These are phyloP conservation scores for Pseudochromis fuscus DNA, from an alignment of 2,797 vertebrate species.

Conservation along the genomic window DNA sequence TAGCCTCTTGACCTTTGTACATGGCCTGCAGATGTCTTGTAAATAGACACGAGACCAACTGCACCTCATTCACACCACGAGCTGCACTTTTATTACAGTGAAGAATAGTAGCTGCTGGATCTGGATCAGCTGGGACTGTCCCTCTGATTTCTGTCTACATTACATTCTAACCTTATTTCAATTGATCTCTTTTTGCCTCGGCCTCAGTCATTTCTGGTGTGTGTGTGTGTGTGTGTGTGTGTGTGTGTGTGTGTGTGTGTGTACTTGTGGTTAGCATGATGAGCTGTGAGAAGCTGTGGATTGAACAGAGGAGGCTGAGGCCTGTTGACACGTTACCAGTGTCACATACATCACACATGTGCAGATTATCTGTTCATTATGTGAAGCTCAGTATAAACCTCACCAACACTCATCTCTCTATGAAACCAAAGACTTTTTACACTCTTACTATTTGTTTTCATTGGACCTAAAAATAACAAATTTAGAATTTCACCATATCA, in stretches of 20 bases:
- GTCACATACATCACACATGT: neutral
- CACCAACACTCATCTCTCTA: too few relatives aligned
- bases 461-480: too few relatives aligned
- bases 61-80: neutral
- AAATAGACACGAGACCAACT: neutral
- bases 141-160: neutral
- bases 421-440: too few relatives aligned
- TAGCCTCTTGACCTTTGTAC: constrained; percentile 25
- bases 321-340: neutral
- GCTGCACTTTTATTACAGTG: too few relatives aligned
- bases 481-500: too few relatives aligned
- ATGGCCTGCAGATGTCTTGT: constrained; percentile 5
- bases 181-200: constrained; percentile 4
- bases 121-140: too few relatives aligned
- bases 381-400: too few relatives aligned
- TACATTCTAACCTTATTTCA: constrained; percentile 13
- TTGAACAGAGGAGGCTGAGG: neutral
- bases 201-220: neutral
- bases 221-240: neutral
- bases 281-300: neutral
- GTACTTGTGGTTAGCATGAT: constrained; percentile 23
- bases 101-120: neutral
- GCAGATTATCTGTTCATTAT: neutral
- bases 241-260: neutral
- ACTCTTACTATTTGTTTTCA: too few relatives aligned